Percentiles rank a stretch among this genome's conserved stretches.
Conservation (phyloP, 2,797 vertebrate genomes). For the Thalassophryne amazonica region DNA sequence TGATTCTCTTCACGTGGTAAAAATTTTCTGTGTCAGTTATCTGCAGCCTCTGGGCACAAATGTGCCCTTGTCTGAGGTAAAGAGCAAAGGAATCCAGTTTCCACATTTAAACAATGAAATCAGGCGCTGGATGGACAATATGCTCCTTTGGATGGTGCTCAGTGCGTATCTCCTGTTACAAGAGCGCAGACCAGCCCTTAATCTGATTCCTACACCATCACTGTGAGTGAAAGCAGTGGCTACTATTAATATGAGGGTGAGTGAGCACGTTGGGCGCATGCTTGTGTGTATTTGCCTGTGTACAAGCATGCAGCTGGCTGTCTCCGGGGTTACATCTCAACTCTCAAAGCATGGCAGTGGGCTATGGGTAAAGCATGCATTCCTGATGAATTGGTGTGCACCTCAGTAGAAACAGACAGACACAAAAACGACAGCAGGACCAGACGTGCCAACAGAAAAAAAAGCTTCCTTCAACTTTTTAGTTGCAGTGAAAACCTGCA, state of each 20-base stretch:
- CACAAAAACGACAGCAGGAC: conserved; percentile 34
- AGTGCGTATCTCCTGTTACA: conserved; percentile 29
- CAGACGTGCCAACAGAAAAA: conserved; percentile 33
- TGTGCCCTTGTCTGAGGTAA: conserved; percentile 39
- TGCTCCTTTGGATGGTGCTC: conserved; percentile 4
- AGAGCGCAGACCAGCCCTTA: not conserved
- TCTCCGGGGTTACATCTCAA: conserved; percentile 31
- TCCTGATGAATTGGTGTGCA: conserved; percentile 32
- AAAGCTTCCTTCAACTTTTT: conserved; percentile 15
- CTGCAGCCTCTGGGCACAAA: conserved; percentile 46
- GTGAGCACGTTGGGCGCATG: not conserved
- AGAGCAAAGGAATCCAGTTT: conserved; percentile 44
- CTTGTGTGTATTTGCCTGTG: not conserved
- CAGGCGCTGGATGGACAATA: conserved; percentile 16
- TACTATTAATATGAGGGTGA: not conserved
- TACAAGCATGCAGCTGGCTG: conserved; percentile 1
- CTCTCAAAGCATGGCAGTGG: conserved; percentile 28
- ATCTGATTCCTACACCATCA: conserved; percentile 4
- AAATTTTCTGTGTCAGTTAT: conserved; percentile 32
- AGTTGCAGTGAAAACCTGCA: no score
- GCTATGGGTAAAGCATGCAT: conserved; percentile 36
- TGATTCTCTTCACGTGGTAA: conserved; percentile 46
- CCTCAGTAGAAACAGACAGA: conserved; percentile 2
- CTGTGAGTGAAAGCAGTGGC: not conserved
- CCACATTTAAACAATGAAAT: conserved; percentile 41